Conservation (phyloP, 2,797 vertebrate species). For the Muraenolepis orangiensis region DNA sequence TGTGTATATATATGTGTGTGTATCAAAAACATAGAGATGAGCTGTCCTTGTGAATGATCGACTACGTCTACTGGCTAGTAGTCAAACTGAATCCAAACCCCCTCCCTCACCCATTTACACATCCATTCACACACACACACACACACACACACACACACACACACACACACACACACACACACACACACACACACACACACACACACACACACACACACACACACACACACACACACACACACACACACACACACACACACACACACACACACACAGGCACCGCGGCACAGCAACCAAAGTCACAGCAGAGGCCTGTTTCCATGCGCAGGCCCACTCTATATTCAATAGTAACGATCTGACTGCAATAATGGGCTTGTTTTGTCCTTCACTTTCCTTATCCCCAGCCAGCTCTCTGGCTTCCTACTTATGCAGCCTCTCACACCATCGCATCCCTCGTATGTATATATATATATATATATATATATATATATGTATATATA, state of each 20-base stretch:
- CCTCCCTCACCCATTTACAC: slow-evolving; percentile 5
- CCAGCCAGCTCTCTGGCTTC: slow-evolving; percentile 57
- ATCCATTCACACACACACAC: slow-evolving; percentile 14
- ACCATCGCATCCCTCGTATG: slow-evolving; percentile 55
- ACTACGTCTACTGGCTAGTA: not conserved
- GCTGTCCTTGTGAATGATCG: slow-evolving; percentile 30
- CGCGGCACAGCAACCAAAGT: slow-evolving; percentile 15
- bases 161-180: slow-evolving; percentile 11
- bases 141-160: slow-evolving; percentile 18
- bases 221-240: slow-evolving; percentile 15
- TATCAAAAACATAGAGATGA: slow-evolving; percentile 3
- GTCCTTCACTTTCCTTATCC: slow-evolving; percentile 69
- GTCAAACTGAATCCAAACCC: slow-evolving; percentile 14
- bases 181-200: slow-evolving; percentile 9
- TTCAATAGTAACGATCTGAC: slow-evolving; percentile 30
- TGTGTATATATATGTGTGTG: slow-evolving; percentile 13
- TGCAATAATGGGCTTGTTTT: slow-evolving; percentile 54
- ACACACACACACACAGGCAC: slow-evolving; percentile 12
- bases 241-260: slow-evolving; percentile 18
- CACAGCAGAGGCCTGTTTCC: slow-evolving; percentile 3
- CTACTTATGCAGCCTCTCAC: slow-evolving; percentile 56
- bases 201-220: slow-evolving; percentile 21
- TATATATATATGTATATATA: too few species aligned
- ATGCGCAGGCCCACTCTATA: slow-evolving; percentile 33
- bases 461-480: too few species aligned